Evolutionary conservation across 2,888 invertebrate genomes (phyloP).

Genomic region (Rhodophaea formosa): DNA sequence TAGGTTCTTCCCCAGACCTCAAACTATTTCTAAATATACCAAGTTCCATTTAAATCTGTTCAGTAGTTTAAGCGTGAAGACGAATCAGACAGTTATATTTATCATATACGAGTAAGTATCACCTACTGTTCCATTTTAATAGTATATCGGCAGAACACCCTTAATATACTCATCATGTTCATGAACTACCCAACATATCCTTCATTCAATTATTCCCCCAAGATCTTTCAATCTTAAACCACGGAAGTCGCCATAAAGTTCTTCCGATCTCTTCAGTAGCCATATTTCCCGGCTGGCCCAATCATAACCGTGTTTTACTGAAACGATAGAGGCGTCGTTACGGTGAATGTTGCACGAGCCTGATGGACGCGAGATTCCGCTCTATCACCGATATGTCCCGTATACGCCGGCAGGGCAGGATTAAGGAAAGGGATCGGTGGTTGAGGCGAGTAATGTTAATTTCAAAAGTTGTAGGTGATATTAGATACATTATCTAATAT

Average conservation of each 20-base stretch:
- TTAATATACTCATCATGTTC: background rate
- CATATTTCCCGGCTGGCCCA: constrained; percentile 31
- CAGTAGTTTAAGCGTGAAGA: too few relatives aligned
- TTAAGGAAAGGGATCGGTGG: constrained; percentile 24
- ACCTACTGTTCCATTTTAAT: too few relatives aligned
- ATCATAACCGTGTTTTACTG: constrained; percentile 57
- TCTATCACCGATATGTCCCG: constrained; percentile 56
- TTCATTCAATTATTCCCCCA: constrained; percentile 5
- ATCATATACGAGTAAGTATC: too few relatives aligned
- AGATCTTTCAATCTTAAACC: constrained; percentile 11
- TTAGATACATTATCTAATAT: background rate
- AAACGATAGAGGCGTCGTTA: constrained; percentile 42
- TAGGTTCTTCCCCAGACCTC: too few relatives aligned
- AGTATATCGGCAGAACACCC: too few relatives aligned
- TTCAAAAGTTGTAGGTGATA: background rate
- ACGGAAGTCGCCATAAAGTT: constrained; percentile 18
- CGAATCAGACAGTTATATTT: too few relatives aligned
- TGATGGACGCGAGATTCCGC: constrained; percentile 34
- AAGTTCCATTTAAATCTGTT: too few relatives aligned
- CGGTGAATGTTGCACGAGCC: constrained; percentile 52
- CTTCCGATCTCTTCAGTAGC: constrained; percentile 16
- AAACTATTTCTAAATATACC: too few relatives aligned
- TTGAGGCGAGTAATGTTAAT: background rate
- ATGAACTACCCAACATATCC: background rate
- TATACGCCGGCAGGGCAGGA: constrained; percentile 38